phyloP scores from a whole-genome alignment of 2,888 invertebrate genomes.

The Oscheius onirici region DNA sequence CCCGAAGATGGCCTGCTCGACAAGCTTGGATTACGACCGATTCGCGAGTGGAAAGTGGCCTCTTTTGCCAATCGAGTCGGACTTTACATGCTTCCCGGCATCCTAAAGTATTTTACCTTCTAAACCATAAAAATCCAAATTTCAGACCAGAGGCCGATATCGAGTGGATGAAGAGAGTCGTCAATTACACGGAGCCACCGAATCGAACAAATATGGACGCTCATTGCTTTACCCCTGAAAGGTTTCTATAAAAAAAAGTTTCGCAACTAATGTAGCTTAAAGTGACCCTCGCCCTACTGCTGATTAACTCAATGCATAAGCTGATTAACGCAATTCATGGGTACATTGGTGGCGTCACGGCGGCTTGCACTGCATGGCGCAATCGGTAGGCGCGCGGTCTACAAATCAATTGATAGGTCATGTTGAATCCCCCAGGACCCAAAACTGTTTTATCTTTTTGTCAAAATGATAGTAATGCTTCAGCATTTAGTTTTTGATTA shows the following conservation, averaged over 20 bases:
- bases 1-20: background rate
- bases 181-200: conserved; percentile 72
- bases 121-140: background rate
- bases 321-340: too few relatives aligned
- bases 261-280: conserved; percentile 7
- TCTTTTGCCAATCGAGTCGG: conserved; percentile 19
- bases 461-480: too few relatives aligned
- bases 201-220: conserved; percentile 73
- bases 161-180: conserved; percentile 72
- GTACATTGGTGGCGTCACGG: too few relatives aligned
- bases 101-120: conserved; percentile 25
- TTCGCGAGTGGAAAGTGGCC: conserved; percentile 23
- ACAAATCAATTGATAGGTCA: too few relatives aligned
- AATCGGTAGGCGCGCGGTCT: too few relatives aligned
- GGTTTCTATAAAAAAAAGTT: conserved; percentile 5
- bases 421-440: too few relatives aligned
- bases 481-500: too few relatives aligned
- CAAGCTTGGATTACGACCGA: conserved; percentile 18
- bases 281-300: too few relatives aligned
- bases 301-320: too few relatives aligned
- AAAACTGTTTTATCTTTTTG: too few relatives aligned
- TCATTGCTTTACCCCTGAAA: conserved; percentile 59
- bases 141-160: conserved; percentile 36
- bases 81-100: conserved; percentile 23
- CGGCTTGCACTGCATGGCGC: too few relatives aligned